phyloP scores from a whole-genome alignment of 2,888 invertebrate genomes.

The Sphaerophoria taeniata region DNA sequence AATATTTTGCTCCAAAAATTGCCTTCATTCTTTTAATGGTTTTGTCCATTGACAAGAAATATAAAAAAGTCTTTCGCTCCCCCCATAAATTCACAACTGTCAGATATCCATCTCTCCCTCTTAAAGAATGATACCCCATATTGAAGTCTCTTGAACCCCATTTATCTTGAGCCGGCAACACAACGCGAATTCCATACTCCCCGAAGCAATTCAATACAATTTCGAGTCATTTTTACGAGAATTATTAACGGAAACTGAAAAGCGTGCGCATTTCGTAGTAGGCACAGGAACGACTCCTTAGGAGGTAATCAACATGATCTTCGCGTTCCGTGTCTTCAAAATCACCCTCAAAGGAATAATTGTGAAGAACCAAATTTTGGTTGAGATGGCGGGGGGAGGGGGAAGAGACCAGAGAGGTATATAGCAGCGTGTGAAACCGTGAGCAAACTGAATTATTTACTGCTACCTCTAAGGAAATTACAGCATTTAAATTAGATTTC shows the following conservation, averaged over 20 bases:
- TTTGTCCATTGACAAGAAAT: no score
- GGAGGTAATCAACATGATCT: slow-evolving; percentile 14
- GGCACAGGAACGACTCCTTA: background rate
- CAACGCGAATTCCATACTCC: background rate
- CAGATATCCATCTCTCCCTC: background rate
- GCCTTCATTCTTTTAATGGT: no score
- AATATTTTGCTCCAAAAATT: no score
- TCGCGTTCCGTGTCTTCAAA: background rate
- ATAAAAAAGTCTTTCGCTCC: no score
- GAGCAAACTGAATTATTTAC: slow-evolving; percentile 48
- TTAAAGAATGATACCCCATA: background rate
- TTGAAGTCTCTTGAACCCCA: slow-evolving; percentile 6
- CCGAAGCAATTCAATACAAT: slow-evolving; percentile 19
- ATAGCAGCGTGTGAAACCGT: slow-evolving; percentile 19
- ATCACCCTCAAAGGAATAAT: slow-evolving; percentile 3
- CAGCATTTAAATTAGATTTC: slow-evolving; percentile 64
- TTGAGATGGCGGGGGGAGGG: background rate
- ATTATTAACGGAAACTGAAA: background rate
- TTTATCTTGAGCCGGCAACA: background rate
- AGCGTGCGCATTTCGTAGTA: background rate
- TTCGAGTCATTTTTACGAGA: slow-evolving; percentile 7
- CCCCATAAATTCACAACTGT: background rate
- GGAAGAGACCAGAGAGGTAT: background rate
- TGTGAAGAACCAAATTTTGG: background rate
- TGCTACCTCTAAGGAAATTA: slow-evolving; percentile 45